Evolutionary conservation across 2,888 invertebrate species (phyloP), one percentile per base, ranked within the genome.

Genomic region (Agonopterix arenella): DNA sequence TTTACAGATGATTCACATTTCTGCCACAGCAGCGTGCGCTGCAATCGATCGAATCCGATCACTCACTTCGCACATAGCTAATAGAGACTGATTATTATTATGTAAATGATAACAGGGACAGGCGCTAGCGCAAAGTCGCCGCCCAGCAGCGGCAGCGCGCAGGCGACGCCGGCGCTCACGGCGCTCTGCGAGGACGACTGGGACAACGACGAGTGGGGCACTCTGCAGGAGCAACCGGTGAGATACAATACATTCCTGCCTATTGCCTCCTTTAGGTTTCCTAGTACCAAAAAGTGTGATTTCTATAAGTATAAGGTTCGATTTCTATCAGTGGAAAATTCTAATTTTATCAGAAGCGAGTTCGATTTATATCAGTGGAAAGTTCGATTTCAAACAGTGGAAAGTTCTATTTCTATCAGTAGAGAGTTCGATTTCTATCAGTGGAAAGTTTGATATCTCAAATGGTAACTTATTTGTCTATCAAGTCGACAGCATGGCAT

Each of bases 141-240:
- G 11, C 76, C 76, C 18, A 86, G 84, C 65, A 88, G 86, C 55
- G 81, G 81, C 59, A 89, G 73, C 83, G 92, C 71, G 80, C 90
- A 70, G 52, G 90, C 76, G 70, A 89, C 83, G 71, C 89, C 76
- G 58, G 89, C 79, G 58, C 90, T 85, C 54, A 92, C 90, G 65
- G 92, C 90, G 11, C 88, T 93, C 13, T 92, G 90, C 60, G 89
- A 90, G 43, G 92, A 94, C 76, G 95, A 95, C 46, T 95, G 95
- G 94, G 95, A 95, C 72, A 94, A 94, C 73, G 96, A 95, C 66
- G 96, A 96, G 75, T 96, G 96, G 96, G 95, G 95, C 48, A 95
- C 94, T 66, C 89, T 96, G 53, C 95, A 96, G 74, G 95, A 96
- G 71, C 94, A 95, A 78, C 94, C 94, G 62, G 95, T 94, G 76